Conservation (phyloP, 2,113 vertebrate species). For the Xenopus borealis region DNA sequence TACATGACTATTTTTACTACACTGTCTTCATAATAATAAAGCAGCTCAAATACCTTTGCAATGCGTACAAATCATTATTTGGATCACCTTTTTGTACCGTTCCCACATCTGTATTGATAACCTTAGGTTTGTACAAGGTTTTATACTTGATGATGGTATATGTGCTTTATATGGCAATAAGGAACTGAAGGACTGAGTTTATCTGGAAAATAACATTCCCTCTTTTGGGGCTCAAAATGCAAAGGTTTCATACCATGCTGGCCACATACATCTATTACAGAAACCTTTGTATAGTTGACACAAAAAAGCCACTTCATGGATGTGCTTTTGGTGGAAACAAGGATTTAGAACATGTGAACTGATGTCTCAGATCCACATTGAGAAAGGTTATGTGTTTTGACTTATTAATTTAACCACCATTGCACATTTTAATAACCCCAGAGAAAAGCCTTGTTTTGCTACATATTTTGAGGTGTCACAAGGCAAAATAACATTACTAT, state of each 20-base stretch:
- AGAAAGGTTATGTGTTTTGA: neutral
- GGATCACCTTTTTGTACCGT: neutral
- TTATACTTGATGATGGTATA: constrained; percentile 9
- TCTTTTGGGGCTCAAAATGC: constrained; percentile 15
- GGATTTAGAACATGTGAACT: neutral
- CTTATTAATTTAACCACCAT: too few species aligned
- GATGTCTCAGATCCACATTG: neutral
- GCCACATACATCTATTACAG: neutral
- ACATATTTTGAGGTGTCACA: constrained; percentile 5
- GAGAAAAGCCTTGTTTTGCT: constrained; percentile 2
- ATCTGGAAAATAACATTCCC: constrained; percentile 1
- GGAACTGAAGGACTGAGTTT: constrained; percentile 27
- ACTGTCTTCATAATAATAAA: too few species aligned
- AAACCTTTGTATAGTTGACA: neutral
- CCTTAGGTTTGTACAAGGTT: constrained; percentile 17
- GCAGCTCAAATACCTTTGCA: too few species aligned
- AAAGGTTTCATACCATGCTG: neutral
- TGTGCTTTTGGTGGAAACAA: constrained; percentile 10
- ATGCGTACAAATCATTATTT: neutral
- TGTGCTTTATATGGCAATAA: constrained; percentile 44
- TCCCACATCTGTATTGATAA: constrained; percentile 9
- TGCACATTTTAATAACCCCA: neutral
- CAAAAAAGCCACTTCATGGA: too few species aligned
- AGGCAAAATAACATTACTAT: constrained; percentile 8
- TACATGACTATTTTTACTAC: neutral